Evolutionary conservation across 2,888 invertebrate species (phyloP), one percentile per base, ranked within the genome.

Genomic region (Cepaea hortensis): DNA sequence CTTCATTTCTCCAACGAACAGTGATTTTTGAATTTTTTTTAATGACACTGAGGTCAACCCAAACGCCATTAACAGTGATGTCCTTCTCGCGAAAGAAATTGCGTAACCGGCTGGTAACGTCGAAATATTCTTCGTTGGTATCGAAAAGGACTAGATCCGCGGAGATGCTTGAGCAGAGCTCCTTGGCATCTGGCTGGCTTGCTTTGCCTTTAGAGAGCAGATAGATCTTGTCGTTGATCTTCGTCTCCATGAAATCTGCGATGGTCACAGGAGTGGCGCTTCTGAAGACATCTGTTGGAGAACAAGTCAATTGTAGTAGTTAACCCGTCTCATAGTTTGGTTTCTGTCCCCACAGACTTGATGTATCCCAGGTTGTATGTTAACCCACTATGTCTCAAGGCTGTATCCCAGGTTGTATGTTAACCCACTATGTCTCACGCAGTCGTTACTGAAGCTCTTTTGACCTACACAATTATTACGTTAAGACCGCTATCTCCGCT

Each of bases 101-200:
- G 5, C 23, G n/a, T 15, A 81, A 1, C 9, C 50, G n/a, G 1
- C 11, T 46, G 4, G 81, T 48, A 4, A 70, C 70, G 1, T 5
- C n/a, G 50, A 70, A n/a, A n/a, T 50, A 81, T 48, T 81, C 81
- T 11, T 48, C n/a, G 70, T 81, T 81, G n/a, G 35, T 70, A 20
- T 70, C n/a, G 50, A 81, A 81, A 9, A 81, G 70, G n/a, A 20
- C 46, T 1, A 81, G 81, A 6, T 68, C 65, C 1, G 70, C 13
- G 13, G 13, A 48, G 9, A 70, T 46, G 2, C 46, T 48, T 13
- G n/a, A 46, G n/a, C 81, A 81, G 18, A n/a, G 20, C 13, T 13
- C n/a, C 70, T 81, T 81, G 11, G 81, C 81, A 50, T 20, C 48
- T n/a, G 5, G 2, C 48, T 50, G n/a, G 50, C 13, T 70, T 15